Percentiles rank a stretch among this genome's conserved stretches.
These are phyloP conservation scores for mouse (Mus musculus) DNA, from an alignment of 2,113 vertebrate species.

Conservation along the genomic window GRCm39 chr3:63139501-63140000, in stretches of 20 bases:
- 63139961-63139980: not conserved
- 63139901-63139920: not conserved
- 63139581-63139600: not conserved
- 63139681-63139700: not conserved
- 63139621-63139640: not conserved
- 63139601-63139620: not conserved
- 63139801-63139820: not conserved
- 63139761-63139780: no score
- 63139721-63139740: not conserved
- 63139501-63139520: not conserved
- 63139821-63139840: accelerated
- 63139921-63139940: not conserved
- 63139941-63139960: not conserved
- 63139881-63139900: not conserved
- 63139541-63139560: not conserved
- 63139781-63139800: not conserved
- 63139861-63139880: not conserved
- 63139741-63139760: not conserved
- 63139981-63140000: not conserved
- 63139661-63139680: not conserved
- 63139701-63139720: not conserved
- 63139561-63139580: not conserved
- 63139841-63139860: not conserved
- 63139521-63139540: not conserved
- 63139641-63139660: not conserved